A percentile compares a stretch with the other conserved stretches of the same genome.
Conservation (phyloP, 2,888 invertebrate species). For the Tenthredo amoena region DNA sequence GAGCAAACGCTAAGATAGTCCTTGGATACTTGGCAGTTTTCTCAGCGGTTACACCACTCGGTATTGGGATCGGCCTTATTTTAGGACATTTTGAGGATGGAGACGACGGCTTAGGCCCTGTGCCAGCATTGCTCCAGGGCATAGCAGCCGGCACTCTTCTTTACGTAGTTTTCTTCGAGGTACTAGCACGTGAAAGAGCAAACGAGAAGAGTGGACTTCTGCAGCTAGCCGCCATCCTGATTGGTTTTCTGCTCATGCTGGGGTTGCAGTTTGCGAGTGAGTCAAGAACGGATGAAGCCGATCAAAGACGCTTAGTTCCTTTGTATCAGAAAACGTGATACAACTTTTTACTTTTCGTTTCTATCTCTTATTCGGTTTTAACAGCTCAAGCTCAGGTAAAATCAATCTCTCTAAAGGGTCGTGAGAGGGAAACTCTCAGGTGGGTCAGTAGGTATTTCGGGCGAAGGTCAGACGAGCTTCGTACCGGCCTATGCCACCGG, state of each 20-base stretch:
- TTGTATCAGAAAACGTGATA: neutral
- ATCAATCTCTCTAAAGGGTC: conserved; percentile 34
- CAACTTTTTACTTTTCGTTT: neutral
- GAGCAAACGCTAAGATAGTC: conserved; percentile 80
- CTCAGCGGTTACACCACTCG: conserved; percentile 85
- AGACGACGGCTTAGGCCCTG: conserved; percentile 77
- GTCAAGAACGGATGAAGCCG: conserved; percentile 57
- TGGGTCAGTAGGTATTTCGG: conserved; percentile 51
- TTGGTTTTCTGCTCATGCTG: conserved; percentile 82
- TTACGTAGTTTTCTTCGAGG: conserved; percentile 91
- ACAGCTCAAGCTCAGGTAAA: neutral
- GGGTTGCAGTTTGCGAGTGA: conserved; percentile 77
- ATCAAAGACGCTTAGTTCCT: neutral
- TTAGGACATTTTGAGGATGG: conserved; percentile 75
- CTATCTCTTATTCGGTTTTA: neutral
- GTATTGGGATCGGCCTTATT: conserved; percentile 83
- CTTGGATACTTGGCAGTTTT: conserved; percentile 82
- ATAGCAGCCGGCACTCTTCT: conserved; percentile 89
- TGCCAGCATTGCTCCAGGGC: conserved; percentile 83
- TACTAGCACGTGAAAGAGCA: conserved; percentile 85
- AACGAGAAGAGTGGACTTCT: conserved; percentile 81
- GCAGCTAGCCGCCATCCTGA: conserved; percentile 80
- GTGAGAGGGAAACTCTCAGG: conserved; percentile 16
- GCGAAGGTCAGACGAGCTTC: conserved; percentile 45
- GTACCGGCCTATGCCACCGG: conserved; percentile 41